Conservation (phyloP, 1,140 invertebrate species). For the Lucilia sericata region DNA sequence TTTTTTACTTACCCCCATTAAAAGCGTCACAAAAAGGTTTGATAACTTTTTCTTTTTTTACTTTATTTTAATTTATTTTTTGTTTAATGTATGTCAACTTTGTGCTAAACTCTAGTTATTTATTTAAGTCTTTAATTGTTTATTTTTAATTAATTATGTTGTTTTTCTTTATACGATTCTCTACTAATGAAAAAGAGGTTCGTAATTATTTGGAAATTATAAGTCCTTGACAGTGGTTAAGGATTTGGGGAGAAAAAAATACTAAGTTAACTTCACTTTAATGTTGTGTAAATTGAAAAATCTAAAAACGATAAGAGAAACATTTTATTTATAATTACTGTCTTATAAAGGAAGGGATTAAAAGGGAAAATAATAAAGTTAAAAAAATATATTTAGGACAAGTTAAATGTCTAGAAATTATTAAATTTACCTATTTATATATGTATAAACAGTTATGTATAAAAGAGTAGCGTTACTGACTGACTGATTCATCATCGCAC, state of each 20-base stretch:
- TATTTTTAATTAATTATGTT: constrained; percentile 35
- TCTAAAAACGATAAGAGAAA: neutral
- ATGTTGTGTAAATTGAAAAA: constrained; percentile 13
- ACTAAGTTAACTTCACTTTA: neutral
- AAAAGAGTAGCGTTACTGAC: too few relatives aligned
- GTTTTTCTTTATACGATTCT: neutral
- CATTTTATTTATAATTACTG: too few relatives aligned
- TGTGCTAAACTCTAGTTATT: neutral
- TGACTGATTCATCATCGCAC: too few relatives aligned
- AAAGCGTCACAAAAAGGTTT: neutral
- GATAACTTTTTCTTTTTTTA: neutral
- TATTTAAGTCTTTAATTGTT: constrained; percentile 37
- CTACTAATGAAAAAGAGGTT: neutral
- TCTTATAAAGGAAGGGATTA: too few relatives aligned
- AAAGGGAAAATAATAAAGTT: too few relatives aligned
- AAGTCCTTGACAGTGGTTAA: neutral
- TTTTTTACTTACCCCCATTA: neutral
- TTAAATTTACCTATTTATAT: too few relatives aligned
- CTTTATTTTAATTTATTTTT: neutral
- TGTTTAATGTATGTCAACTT: constrained; percentile 1
- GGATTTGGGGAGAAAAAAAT: too few relatives aligned
- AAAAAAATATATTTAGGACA: too few relatives aligned
- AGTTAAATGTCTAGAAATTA: too few relatives aligned
- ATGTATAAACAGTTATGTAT: too few relatives aligned
- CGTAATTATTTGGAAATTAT: neutral